Evolutionary conservation across 2,113 vertebrate genomes (phyloP), one percentile per base, ranked within the genome.

Genomic region (Antennarius striatus): DNA sequence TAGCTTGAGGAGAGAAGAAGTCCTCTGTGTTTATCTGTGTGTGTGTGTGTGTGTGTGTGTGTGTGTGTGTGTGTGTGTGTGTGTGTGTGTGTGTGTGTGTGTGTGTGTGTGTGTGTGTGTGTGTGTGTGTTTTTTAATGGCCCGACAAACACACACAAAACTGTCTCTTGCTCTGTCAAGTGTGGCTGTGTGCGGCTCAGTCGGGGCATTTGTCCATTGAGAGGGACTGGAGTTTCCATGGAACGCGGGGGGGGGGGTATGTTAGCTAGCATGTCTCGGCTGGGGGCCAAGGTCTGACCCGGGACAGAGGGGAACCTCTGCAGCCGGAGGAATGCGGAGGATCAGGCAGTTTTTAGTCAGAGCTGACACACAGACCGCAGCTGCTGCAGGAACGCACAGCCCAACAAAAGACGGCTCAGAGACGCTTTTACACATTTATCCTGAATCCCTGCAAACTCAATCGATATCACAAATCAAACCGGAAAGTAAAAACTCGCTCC

Each of bases 141-240:
- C 61, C 58, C 14, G 7, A 55, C 59, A 1, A 68, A 63, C 57
- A 46, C 62, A 70, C 58, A 75, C 60, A 63, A 30, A 40, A 36
- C 52, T 11, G 48, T 67, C 58, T 69, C 49, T 77, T 40, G 30
- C 48, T 57, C 43, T 80, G 57, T 73, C 59, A 63, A 58, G 56
- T 56, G 74, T 47, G 53, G 75, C 61, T 83, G 79, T 83, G 59
- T 77, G 75, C 73, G 72, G 55, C 69, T 80, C 66, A 30, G 68
- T 53, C 54, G 71, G 60, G 60, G 63, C 58, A 64, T 85, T 85
- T 84, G 79, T 86, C 60, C 77, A 84, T 70, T 78, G 65, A 86
- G 77, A 39, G 73, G 66, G 81, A 75, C 55, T 46, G 79, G 82
- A 85, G 81, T 90, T 86, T 90, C 86, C 87, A 79, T 64, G 63